These are phyloP conservation scores for Lutjanus erythropterus DNA, from an alignment of 2,113 vertebrate species.

Conservation along the genomic window DNA sequence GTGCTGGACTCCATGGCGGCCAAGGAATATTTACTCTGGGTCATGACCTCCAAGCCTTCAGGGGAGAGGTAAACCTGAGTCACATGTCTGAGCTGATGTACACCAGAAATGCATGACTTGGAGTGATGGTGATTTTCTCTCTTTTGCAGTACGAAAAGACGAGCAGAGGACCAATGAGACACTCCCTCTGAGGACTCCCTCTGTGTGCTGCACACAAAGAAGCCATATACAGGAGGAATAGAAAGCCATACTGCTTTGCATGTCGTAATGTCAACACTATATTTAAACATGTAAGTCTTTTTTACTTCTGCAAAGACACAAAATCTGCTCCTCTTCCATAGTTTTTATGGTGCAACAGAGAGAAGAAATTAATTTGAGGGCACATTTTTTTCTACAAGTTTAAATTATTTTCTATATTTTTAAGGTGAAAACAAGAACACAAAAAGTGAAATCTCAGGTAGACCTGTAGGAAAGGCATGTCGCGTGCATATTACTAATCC, in stretches of 20 bases:
- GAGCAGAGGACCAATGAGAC: slow-evolving; percentile 82
- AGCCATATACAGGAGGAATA: slow-evolving; percentile 81
- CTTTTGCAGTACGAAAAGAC: slow-evolving; percentile 84
- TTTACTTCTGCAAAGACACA: slow-evolving; percentile 63
- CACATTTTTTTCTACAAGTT: slow-evolving; percentile 77
- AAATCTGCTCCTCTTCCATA: slow-evolving; percentile 68
- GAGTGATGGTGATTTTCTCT: slow-evolving; percentile 33
- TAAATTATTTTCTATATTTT: slow-evolving; percentile 81
- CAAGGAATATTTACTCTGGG: slow-evolving; percentile 95
- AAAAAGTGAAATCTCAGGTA: slow-evolving; percentile 72
- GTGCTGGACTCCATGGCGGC: slow-evolving; percentile 94
- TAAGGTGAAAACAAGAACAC: slow-evolving; percentile 60
- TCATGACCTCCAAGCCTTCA: slow-evolving; percentile 92
- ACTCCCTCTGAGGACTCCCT: slow-evolving; percentile 70
- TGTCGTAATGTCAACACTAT: slow-evolving; percentile 34
- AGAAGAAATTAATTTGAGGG: slow-evolving; percentile 35
- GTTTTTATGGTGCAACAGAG: slow-evolving; percentile 51
- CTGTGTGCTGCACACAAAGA: slow-evolving; percentile 69
- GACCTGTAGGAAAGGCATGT: slow-evolving; percentile 38
- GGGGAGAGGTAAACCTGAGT: slow-evolving; percentile 70
- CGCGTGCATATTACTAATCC: slow-evolving; percentile 48
- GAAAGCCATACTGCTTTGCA: slow-evolving; percentile 86
- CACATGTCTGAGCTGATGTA: background rate
- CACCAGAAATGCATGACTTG: background rate
- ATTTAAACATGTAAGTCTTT: slow-evolving; percentile 51